phyloP scores from a whole-genome alignment of 2,797 vertebrate species.

The Choloepus didactylus region DNA sequence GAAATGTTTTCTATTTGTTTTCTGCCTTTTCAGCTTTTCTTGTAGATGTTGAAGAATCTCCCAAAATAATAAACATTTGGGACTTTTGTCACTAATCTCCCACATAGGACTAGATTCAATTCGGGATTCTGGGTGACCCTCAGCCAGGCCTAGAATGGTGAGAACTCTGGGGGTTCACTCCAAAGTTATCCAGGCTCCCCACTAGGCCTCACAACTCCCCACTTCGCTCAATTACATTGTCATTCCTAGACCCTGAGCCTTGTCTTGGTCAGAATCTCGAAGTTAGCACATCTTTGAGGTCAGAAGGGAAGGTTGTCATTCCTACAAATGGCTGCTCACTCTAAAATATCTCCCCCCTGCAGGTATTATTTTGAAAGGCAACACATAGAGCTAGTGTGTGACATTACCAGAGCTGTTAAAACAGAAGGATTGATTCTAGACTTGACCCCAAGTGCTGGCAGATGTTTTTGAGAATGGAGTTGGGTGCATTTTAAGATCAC shows the following conservation, averaged over 20 bases:
- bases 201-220: rapidly evolving
- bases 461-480: slow-evolving; percentile 67
- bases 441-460: slow-evolving; percentile 61
- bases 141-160: background rate
- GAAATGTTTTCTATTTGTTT: background rate
- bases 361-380: background rate
- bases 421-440: slow-evolving; percentile 69
- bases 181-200: background rate
- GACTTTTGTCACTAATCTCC: slow-evolving; percentile 20
- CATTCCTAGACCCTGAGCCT: background rate
- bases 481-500: slow-evolving; percentile 44
- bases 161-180: background rate
- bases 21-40: slow-evolving; percentile 13
- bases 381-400: slow-evolving; percentile 30
- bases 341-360: background rate
- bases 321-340: background rate
- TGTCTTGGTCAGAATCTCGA: background rate
- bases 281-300: background rate
- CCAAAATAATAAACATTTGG: background rate
- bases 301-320: background rate
- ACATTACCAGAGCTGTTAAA: slow-evolving; percentile 54
- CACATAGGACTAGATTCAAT: background rate
- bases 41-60: background rate
- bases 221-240: background rate
- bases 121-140: background rate